Conservation (phyloP, 2,888 invertebrate genomes). For the Euplagia quadripunctaria region DNA sequence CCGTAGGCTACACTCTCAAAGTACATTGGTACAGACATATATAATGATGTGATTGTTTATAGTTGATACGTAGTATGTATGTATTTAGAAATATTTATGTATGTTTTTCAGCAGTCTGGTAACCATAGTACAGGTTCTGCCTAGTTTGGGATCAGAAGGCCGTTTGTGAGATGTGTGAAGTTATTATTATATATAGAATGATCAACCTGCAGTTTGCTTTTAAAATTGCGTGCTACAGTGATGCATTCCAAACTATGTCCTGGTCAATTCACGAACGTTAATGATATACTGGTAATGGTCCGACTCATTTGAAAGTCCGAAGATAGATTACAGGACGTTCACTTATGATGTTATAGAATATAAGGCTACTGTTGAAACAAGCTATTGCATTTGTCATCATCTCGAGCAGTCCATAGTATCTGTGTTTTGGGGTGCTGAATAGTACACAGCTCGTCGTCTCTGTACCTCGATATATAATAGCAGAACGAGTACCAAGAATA, state of each 20-base stretch:
- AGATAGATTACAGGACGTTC: background rate
- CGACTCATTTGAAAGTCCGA: background rate
- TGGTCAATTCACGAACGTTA: background rate
- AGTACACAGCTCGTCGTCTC: background rate
- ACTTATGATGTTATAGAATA: background rate
- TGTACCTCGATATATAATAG: background rate
- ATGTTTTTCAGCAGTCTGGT: no score
- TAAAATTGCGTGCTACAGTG: background rate
- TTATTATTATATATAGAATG: no score
- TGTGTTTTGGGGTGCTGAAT: background rate
- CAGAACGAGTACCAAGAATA: background rate
- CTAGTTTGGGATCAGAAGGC: no score
- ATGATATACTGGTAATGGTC: background rate
- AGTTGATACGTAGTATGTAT: background rate
- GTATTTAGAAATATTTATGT: no score
- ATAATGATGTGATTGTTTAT: background rate
- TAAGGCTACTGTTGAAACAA: background rate
- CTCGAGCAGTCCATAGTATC: background rate
- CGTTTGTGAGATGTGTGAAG: no score
- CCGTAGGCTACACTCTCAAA: background rate
- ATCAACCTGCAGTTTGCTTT: no score
- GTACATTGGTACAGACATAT: background rate
- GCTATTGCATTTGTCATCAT: background rate
- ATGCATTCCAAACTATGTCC: background rate
- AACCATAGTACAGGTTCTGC: no score